Base-by-base conservation (phyloP, 1,140 invertebrate genomes). In the Temnothorax longispinosus region DNA sequence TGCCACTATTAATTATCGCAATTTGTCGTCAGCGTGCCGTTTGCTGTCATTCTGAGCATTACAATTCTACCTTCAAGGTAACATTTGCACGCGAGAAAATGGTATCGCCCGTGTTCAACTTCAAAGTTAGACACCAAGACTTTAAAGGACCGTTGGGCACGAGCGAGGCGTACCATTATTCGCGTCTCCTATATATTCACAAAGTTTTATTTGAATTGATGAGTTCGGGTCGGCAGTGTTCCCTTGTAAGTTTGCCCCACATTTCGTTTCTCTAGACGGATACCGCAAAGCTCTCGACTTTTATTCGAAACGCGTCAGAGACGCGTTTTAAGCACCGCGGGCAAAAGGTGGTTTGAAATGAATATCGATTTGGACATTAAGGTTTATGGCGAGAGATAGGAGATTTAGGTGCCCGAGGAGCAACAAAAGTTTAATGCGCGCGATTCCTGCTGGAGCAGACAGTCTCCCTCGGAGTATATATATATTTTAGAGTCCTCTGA, bases 351-450 rank as follows among this genome's bases (percentile, higher is more conserved):
- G 44, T 32, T 56, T 21, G 67, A 87, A 87, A 88, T 87, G 86
- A 88, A 88, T 87, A 87, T 88, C 87, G 86, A 87, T 82, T 67
- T 35, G 32, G 35, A 13, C 27, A 65, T 86, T 80, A 78, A 77
- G 74, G 44, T 80, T 86, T 65, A 65, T 44, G 50, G 58, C 21
- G n/a, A 44, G n/a, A 50, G 60, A 75, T 87, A 47, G 85, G 50
- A 69, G 65, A 87, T 87, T 88, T 87, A 75, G 64, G 41, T 41
- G n/a, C 27, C 2, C 65, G 71, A 62, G 52, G 11, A 74, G 56
- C 75, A 78, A 72, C 32, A 87, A 87, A 88, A 88, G 67, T 87
- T 88, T 88, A 88, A 88, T 88, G 87, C 75, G 86, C 84, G 60
- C 50, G 85, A 64, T 86, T 72, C 65, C 54, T 74, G 74, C 32